phyloP scores from a whole-genome alignment of 2,888 invertebrate species.

The Oscheius onirici region DNA sequence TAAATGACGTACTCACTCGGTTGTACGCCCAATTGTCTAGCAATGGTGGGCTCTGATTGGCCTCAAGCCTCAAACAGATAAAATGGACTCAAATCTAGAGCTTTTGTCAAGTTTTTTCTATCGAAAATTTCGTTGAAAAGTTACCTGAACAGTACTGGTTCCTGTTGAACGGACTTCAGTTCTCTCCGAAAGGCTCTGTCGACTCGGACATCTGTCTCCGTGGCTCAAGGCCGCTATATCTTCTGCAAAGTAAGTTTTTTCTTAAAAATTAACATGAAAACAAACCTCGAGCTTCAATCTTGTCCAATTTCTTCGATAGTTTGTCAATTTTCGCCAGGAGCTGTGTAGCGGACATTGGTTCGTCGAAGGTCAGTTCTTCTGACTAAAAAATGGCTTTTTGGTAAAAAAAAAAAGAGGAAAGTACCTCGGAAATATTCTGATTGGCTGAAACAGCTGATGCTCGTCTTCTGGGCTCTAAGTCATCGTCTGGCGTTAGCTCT shows the following conservation, averaged over 20 bases:
- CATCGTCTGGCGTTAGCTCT: slow-evolving; percentile 23
- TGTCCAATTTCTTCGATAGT: slow-evolving; percentile 33
- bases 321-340: slow-evolving; percentile 36
- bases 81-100: no score
- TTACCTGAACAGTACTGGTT: not conserved
- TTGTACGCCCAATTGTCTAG: no score
- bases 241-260: not conserved
- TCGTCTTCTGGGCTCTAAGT: not conserved
- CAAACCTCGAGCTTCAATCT: not conserved
- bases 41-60: no score
- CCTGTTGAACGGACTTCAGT: not conserved
- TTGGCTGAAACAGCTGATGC: not conserved
- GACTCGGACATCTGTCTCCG: slow-evolving; percentile 11
- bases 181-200: not conserved
- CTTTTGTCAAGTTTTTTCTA: no score
- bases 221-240: slow-evolving; percentile 10
- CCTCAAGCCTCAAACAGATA: no score
- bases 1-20: no score
- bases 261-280: no score
- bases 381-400: not conserved
- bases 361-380: slow-evolving; percentile 36
- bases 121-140: no score
- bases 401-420: not conserved
- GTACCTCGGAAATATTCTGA: not conserved
- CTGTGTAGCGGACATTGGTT: slow-evolving; percentile 39